Evolutionary conservation across 2,888 invertebrate genomes (phyloP).

Genomic region (Tenthredo livida): DNA sequence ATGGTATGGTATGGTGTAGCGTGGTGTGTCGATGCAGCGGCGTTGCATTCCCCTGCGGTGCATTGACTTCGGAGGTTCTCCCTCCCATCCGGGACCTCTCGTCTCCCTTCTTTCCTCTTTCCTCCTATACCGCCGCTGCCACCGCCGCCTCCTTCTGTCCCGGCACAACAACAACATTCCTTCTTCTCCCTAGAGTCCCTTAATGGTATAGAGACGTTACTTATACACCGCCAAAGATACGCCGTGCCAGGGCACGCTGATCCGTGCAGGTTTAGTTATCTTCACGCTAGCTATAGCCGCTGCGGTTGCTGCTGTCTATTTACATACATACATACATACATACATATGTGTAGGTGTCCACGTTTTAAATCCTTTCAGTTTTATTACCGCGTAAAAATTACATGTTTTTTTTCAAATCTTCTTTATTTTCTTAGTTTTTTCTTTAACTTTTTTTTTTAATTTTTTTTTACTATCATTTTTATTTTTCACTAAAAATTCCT

Average conservation of each 20-base stretch:
- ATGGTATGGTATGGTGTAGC: not conserved
- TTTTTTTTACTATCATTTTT: no score
- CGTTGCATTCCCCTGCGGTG: slow-evolving; percentile 76
- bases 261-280: slow-evolving; percentile 15
- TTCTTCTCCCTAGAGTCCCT: slow-evolving; percentile 68
- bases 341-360: not conserved
- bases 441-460: not conserved
- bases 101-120: slow-evolving; percentile 58
- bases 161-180: slow-evolving; percentile 76
- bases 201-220: slow-evolving; percentile 61
- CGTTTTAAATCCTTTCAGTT: not conserved
- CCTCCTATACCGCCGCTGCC: slow-evolving; percentile 45
- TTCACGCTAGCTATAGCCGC: not conserved
- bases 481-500: no score
- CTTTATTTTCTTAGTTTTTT: not conserved
- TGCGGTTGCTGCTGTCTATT: not conserved
- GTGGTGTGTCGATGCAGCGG: slow-evolving; percentile 57
- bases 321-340: not conserved
- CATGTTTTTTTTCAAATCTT: not conserved
- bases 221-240: slow-evolving; percentile 33
- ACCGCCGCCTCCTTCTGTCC: slow-evolving; percentile 64
- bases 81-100: slow-evolving; percentile 55
- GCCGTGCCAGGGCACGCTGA: not conserved
- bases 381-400: not conserved
- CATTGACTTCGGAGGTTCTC: slow-evolving; percentile 72